Conservation (phyloP, 53 echinoderm and acorn worm genomes). For the Glandiceps talaboti region DNA sequence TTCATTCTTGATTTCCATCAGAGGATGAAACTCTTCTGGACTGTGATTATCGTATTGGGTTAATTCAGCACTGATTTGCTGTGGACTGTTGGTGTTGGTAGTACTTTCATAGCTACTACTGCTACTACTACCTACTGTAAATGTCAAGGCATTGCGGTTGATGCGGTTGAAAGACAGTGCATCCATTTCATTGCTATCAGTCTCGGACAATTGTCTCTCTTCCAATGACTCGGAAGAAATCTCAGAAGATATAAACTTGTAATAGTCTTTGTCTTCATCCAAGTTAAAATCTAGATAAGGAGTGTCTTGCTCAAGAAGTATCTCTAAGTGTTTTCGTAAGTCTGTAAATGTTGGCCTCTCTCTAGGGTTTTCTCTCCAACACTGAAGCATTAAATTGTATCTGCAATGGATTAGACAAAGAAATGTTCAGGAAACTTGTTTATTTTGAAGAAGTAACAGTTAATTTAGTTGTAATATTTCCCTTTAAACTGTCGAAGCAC, state of each 20-base stretch:
- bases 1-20: neutral
- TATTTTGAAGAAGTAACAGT: no score
- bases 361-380: conserved; percentile 65
- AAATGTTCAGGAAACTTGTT: no score
- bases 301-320: conserved; percentile 60
- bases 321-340: conserved; percentile 64
- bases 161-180: neutral
- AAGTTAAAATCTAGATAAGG: conserved; percentile 48
- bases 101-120: neutral
- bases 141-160: neutral
- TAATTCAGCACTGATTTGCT: neutral
- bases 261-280: conserved; percentile 36
- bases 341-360: conserved; percentile 75
- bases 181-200: neutral
- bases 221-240: conserved; percentile 16
- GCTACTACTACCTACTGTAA: neutral
- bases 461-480: no score
- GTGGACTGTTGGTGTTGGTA: neutral
- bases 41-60: neutral
- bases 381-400: conserved; percentile 65
- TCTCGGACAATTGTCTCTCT: neutral
- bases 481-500: no score
- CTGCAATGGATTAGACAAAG: conserved; percentile 19
- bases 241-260: conserved; percentile 39
- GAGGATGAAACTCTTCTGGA: neutral